Percentiles rank a stretch among this genome's conserved stretches.
Evolutionary conservation across 1,140 invertebrate genomes (phyloP).

Genomic region (Mizuhopecten yessoensis): DNA sequence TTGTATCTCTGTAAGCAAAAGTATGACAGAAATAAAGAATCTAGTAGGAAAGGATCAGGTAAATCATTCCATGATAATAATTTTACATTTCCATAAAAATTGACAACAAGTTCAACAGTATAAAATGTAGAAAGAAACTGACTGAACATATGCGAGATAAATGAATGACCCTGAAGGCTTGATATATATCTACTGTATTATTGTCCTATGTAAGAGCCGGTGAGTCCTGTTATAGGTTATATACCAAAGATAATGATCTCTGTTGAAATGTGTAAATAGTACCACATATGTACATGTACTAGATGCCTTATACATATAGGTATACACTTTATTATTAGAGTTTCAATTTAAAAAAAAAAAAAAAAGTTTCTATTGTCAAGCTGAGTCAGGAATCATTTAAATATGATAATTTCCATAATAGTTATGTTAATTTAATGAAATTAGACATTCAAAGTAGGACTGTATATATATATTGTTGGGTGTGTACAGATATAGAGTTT

Average conservation of each 20-base stretch:
- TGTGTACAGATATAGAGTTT: background rate
- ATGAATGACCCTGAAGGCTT: background rate
- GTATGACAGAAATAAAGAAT: background rate
- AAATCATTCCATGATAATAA: background rate
- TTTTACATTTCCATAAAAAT: background rate
- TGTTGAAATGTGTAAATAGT: no score
- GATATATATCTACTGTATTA: background rate
- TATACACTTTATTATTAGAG: no score
- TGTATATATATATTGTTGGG: background rate
- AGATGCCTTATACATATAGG: no score
- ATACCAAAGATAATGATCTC: background rate
- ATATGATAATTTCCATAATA: background rate
- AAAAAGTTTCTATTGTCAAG: no score
- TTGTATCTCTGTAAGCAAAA: background rate
- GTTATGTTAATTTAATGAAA: background rate
- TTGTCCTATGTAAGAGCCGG: no score
- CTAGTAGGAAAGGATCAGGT: background rate
- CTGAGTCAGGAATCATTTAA: background rate
- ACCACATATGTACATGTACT: background rate
- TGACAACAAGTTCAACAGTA: background rate
- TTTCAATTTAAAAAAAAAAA: no score
- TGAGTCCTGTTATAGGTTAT: background rate
- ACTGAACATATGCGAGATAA: no score
- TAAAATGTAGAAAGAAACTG: background rate
- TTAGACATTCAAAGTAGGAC: background rate